Conservation (phyloP, 2,888 invertebrate species). For the Ferrisia virgata region DNA sequence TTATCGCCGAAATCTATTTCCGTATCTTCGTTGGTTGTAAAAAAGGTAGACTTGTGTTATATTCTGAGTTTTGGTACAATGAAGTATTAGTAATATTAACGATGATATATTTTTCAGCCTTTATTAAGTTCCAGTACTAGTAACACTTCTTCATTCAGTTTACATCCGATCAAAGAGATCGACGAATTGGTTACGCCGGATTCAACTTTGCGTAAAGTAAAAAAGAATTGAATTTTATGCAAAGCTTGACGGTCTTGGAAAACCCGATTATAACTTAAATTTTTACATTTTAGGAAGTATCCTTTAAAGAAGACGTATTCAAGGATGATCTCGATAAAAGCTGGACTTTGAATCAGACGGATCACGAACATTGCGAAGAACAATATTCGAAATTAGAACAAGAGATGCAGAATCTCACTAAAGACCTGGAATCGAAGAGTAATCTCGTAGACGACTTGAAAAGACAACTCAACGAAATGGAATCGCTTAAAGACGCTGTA, state of each 20-base stretch:
- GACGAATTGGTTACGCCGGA: neutral
- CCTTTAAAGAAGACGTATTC: neutral
- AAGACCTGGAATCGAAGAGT: neutral
- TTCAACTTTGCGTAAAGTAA: neutral
- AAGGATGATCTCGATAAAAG: neutral
- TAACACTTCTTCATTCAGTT: neutral
- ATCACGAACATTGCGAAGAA: neutral
- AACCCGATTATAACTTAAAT: neutral
- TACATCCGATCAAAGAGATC: neutral
- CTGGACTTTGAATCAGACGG: neutral
- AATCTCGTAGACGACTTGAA: neutral
- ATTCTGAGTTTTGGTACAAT: too few species aligned
- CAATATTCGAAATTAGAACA: conserved; percentile 3
- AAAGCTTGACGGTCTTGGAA: too few species aligned
- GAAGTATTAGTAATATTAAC: neutral
- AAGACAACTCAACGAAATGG: neutral
- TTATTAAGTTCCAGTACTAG: neutral
- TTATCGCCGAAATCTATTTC: conserved; percentile 22
- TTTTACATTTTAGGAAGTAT: neutral
- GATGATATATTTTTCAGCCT: neutral
- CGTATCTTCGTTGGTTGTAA: neutral
- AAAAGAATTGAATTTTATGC: too few species aligned
- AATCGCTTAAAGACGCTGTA: neutral
- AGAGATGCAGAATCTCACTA: neutral
- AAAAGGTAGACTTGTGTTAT: neutral